Conservation (phyloP, 2,888 invertebrate species). For the Cerastoderma edule region DNA sequence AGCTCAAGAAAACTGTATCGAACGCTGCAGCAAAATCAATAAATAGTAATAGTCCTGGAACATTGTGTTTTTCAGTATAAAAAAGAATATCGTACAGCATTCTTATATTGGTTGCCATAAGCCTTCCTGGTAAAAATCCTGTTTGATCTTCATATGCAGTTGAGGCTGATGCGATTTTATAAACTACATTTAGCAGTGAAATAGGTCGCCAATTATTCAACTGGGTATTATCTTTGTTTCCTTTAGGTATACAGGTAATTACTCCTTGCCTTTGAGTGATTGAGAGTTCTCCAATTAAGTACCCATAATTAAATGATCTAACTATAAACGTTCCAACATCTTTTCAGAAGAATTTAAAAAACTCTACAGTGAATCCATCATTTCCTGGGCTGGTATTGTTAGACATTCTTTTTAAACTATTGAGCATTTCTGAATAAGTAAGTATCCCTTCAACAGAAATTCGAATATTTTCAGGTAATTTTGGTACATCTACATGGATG, state of each 20-base stretch:
- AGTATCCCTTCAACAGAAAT: constrained; percentile 5
- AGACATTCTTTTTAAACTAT: constrained; percentile 14
- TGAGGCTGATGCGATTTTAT: constrained; percentile 21
- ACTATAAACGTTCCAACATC: constrained; percentile 22
- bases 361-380: constrained; percentile 22
- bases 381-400: constrained; percentile 22
- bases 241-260: constrained; percentile 25
- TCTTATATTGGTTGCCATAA: constrained; percentile 20
- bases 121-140: constrained; percentile 25
- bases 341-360: constrained; percentile 14
- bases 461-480: background rate
- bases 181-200: constrained; percentile 24
- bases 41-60: constrained; percentile 18
- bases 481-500: constrained; percentile 8
- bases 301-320: constrained; percentile 24
- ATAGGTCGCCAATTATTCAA: constrained; percentile 41
- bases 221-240: constrained; percentile 12
- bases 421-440: constrained; percentile 19
- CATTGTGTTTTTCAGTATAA: constrained; percentile 18
- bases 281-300: background rate
- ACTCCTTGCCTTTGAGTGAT: constrained; percentile 19
- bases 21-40: constrained; percentile 29
- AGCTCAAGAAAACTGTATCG: constrained; percentile 28
- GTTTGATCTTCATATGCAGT: constrained; percentile 23
- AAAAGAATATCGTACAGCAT: constrained; percentile 28